These are phyloP conservation scores for Onychomys torridus DNA, from an alignment of 2,797 vertebrate species.

Conservation along the genomic window DNA sequence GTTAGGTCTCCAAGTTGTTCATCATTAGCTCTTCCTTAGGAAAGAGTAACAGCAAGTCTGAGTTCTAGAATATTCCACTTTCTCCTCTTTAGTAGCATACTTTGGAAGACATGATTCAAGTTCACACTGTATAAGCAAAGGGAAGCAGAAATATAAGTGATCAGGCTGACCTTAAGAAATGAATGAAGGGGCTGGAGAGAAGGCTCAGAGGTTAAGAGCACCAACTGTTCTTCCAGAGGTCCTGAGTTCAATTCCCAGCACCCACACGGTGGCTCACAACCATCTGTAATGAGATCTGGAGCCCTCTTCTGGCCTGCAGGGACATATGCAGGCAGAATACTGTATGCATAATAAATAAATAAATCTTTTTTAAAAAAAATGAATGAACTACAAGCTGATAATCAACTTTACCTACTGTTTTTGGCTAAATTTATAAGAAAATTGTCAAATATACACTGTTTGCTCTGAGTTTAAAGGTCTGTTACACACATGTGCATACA, in stretches of 20 bases:
- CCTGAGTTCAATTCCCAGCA: no score
- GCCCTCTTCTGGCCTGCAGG: no score
- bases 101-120: constrained; percentile 16
- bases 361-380: no score
- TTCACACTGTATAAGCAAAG: constrained; percentile 43
- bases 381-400: neutral
- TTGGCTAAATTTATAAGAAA: constrained; percentile 53
- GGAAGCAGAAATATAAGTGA: neutral
- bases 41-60: neutral
- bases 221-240: no score
- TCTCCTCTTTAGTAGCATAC: neutral
- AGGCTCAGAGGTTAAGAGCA: no score
- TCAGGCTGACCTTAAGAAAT: constrained; percentile 25
- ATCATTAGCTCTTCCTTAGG: neutral
- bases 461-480: neutral
- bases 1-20: neutral
- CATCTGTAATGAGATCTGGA: no score
- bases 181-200: no score
- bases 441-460: neutral
- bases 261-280: no score
- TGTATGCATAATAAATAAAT: no score
- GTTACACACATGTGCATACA: neutral
- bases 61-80: neutral
- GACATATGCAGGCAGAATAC: no score
- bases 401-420: constrained; percentile 43